Evolutionary conservation across 1,140 invertebrate genomes (phyloP).

Genomic region (Pogonomyrmex barbatus): DNA sequence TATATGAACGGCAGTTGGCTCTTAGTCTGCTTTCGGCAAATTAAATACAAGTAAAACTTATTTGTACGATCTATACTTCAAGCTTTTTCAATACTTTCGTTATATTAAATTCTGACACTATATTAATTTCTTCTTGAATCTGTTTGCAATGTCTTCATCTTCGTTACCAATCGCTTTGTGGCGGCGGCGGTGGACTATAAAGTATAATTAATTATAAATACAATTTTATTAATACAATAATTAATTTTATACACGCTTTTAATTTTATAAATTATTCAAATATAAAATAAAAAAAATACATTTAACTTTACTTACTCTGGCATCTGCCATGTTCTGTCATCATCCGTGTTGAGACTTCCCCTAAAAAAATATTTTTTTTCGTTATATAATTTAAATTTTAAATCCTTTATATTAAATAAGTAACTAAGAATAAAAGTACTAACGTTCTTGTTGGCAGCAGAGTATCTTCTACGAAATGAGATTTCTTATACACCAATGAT

Average conservation of each 20-base stretch:
- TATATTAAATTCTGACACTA: background rate
- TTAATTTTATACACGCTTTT: background rate
- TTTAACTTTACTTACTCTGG: constrained; percentile 77
- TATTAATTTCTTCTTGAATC: background rate
- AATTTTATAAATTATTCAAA: constrained; percentile 25
- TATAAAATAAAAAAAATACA: background rate
- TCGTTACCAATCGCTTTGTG: constrained; percentile 78
- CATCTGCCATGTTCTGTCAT: constrained; percentile 80
- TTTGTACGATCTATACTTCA: constrained; percentile 44
- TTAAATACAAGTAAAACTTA: constrained; percentile 16
- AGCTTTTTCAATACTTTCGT: constrained; percentile 14
- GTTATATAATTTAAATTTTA: background rate
- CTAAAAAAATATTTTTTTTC: constrained; percentile 64
- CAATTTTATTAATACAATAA: constrained; percentile 16
- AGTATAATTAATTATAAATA: constrained; percentile 39
- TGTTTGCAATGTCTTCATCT: background rate
- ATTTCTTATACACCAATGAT: constrained; percentile 79
- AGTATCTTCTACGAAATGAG: constrained; percentile 70
- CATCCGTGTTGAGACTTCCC: constrained; percentile 80
- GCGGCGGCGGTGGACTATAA: constrained; percentile 77
- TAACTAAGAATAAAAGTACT: constrained; percentile 62
- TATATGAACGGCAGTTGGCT: background rate
- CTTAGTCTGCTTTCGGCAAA: constrained; percentile 11
- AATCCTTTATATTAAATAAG: constrained; percentile 17
- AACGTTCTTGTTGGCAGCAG: constrained; percentile 79